These are phyloP conservation scores for Limnephilus rhombicus DNA, from an alignment of 2,888 invertebrate genomes.

Conservation along the genomic window DNA sequence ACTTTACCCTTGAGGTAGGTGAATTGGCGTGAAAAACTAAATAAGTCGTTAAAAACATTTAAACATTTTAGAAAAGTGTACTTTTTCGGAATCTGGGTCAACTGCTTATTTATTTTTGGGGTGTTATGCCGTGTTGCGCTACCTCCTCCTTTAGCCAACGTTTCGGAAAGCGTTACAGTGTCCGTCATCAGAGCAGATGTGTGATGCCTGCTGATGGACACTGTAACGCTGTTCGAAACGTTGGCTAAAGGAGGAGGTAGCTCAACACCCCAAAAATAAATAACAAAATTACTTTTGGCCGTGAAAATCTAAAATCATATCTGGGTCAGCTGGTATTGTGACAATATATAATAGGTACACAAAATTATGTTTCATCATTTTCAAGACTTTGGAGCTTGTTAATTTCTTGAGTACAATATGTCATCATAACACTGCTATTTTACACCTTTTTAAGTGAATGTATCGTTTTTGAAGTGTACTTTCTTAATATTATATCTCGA, in stretches of 20 bases:
- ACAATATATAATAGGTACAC: not conserved
- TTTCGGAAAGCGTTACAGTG: no score
- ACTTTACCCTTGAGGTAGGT: not conserved
- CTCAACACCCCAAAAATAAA: no score
- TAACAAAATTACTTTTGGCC: no score
- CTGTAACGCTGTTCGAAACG: no score
- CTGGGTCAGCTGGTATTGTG: not conserved
- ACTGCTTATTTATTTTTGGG: not conserved
- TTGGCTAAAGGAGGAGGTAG: no score
- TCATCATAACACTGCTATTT: not conserved
- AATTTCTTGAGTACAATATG: not conserved
- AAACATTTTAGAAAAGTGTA: not conserved
- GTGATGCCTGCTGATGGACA: no score
- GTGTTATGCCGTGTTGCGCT: no score
- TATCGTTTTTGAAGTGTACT: not conserved
- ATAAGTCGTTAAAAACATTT: not conserved
- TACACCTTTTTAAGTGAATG: not conserved
- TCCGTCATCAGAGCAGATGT: no score
- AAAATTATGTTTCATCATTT: not conserved
- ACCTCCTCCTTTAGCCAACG: no score
- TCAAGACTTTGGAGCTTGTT: not conserved
- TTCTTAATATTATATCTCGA: not conserved
- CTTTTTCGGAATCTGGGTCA: not conserved
- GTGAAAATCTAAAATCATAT: not conserved
- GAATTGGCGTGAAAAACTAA: not conserved